phyloP scores from a whole-genome alignment of 2,888 invertebrate genomes.

The Hirtodrosophila trivittata region DNA sequence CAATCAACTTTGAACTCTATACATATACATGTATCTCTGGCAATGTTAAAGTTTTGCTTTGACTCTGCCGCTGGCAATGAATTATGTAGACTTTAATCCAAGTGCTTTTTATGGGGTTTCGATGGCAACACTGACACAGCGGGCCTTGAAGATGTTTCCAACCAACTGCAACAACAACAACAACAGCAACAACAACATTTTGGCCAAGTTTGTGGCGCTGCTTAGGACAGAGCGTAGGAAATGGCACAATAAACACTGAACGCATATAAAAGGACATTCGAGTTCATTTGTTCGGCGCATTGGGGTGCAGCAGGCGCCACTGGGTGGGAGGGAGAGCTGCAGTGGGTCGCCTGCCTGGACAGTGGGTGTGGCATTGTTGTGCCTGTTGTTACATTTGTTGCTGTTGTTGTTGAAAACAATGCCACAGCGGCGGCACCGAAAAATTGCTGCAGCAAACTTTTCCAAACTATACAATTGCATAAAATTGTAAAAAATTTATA shows the following conservation, averaged over 20 bases:
- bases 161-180: conserved; percentile 32
- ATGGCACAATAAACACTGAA: conserved; percentile 77
- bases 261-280: conserved; percentile 78
- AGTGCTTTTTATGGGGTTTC: conserved; percentile 51
- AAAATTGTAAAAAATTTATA: conserved; percentile 79
- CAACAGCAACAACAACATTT: conserved; percentile 48
- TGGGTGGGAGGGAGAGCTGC: not conserved
- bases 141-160: conserved; percentile 54
- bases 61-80: conserved; percentile 48
- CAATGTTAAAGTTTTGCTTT: conserved; percentile 39
- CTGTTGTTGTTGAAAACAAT: conserved; percentile 61
- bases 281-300: conserved; percentile 73
- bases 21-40: no score
- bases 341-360: conserved; percentile 2
- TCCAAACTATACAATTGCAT: conserved; percentile 78
- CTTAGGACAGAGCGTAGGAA: conserved; percentile 56
- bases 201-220: conserved; percentile 65
- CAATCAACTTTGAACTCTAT: no score
- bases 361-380: conserved; percentile 68
- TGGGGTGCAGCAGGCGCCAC: conserved; percentile 51
- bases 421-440: conserved; percentile 70
- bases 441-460: conserved; percentile 78
- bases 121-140: conserved; percentile 44
- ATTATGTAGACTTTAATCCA: conserved; percentile 70
- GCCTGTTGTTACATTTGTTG: conserved; percentile 33